These are phyloP conservation scores for Halcyon senegalensis DNA, from an alignment of 2,113 vertebrate species.

Conservation along the genomic window DNA sequence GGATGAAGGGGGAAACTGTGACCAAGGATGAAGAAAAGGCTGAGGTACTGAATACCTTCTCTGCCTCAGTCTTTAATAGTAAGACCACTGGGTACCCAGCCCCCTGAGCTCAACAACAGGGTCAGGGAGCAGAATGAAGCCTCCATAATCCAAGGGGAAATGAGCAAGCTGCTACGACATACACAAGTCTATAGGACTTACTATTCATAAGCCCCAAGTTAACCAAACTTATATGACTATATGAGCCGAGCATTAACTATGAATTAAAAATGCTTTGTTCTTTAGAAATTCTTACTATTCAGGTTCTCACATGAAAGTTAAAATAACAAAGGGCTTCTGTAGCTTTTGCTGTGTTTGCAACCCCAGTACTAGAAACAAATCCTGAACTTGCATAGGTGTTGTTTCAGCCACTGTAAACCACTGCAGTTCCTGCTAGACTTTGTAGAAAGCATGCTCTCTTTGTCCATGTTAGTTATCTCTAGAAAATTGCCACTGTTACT, in stretches of 20 bases:
- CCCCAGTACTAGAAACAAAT: neutral
- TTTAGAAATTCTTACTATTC: neutral
- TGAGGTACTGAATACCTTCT: neutral
- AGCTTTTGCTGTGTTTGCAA: neutral
- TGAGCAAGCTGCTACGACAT: neutral
- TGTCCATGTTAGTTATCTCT: neutral
- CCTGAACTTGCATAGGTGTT: neutral
- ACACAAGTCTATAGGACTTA: neutral
- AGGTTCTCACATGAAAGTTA: neutral
- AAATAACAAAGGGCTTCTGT: neutral
- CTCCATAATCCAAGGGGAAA: neutral
- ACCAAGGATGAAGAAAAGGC: neutral
- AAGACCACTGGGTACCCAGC: neutral
- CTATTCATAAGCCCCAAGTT: rapidly evolving
- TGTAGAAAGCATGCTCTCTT: neutral
- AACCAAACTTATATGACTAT: rapidly evolving
- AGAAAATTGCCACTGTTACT: neutral
- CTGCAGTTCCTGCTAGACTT: neutral
- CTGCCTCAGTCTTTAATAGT: neutral
- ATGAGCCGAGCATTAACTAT: neutral
- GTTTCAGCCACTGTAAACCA: neutral
- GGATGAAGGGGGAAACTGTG: neutral
- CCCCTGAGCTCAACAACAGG: neutral
- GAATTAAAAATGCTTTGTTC: neutral
- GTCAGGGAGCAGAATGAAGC: neutral